A percentile compares a stretch with the other conserved stretches of the same genome.
phyloP scores from a whole-genome alignment of 2,888 invertebrate species.

The Hirtodrosophila confusa region DNA sequence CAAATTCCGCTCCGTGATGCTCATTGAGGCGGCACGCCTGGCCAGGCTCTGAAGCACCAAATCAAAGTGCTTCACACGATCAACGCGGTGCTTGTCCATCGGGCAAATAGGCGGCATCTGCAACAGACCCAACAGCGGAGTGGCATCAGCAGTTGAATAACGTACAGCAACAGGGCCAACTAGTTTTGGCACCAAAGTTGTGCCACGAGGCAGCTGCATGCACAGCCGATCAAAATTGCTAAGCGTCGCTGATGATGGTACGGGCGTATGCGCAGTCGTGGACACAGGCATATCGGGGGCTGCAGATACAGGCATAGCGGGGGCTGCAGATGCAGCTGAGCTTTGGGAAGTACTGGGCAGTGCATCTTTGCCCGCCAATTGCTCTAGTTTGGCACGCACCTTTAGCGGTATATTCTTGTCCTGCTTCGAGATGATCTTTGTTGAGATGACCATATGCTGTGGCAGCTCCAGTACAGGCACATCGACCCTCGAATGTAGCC shows the following conservation, averaged over 20 bases:
- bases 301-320: background rate
- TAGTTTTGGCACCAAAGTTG: background rate
- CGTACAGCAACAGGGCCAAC: background rate
- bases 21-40: conserved; percentile 55
- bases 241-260: background rate
- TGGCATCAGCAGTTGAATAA: background rate
- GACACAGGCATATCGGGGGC: background rate
- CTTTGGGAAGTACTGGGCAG: conserved; percentile 1
- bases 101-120: conserved; percentile 58
- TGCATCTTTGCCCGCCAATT: conserved; percentile 35
- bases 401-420: conserved; percentile 63
- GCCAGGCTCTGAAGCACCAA: conserved; percentile 61
- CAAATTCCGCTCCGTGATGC: conserved; percentile 61
- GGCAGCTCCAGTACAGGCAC: conserved; percentile 78
- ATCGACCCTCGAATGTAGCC: conserved; percentile 68
- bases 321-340: background rate
- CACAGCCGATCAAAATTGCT: conserved; percentile 40
- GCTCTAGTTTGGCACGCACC: conserved; percentile 73
- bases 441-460: conserved; percentile 78
- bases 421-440: conserved; percentile 68
- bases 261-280: background rate
- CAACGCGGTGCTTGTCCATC: conserved; percentile 46
- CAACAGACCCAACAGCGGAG: conserved; percentile 9
- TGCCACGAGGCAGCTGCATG: conserved; percentile 62
- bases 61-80: conserved; percentile 72